Evolutionary conservation across 2,797 vertebrate species (phyloP).

Genomic region (Myotis daubentonii): DNA sequence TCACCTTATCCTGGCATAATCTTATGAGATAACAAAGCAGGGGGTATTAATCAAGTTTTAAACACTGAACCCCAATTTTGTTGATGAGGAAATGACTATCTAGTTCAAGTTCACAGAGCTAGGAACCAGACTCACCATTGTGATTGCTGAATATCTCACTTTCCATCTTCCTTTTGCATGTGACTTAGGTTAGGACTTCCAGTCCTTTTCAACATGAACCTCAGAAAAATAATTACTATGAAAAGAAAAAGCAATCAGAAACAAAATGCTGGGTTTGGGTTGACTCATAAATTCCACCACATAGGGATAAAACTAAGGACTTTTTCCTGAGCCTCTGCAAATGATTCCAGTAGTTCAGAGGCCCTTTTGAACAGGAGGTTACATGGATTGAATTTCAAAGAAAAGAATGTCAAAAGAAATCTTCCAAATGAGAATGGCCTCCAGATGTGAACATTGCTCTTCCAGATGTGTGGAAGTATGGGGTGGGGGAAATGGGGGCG

Average conservation of each 20-base stretch:
- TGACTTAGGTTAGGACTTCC: neutral
- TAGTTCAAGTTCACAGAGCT: neutral
- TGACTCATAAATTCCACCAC: slow-evolving; percentile 72
- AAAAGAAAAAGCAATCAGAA: slow-evolving; percentile 47
- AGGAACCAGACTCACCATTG: neutral
- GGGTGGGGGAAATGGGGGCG: slow-evolving; percentile 16
- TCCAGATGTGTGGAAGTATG: slow-evolving; percentile 74
- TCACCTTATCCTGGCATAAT: neutral
- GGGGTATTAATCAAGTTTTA: neutral
- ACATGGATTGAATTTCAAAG: slow-evolving; percentile 84
- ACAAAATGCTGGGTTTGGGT: slow-evolving; percentile 51
- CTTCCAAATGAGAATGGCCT: slow-evolving; percentile 84
- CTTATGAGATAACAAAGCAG: neutral
- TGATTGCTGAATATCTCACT: neutral
- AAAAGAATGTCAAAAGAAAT: slow-evolving; percentile 81
- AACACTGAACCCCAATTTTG: neutral
- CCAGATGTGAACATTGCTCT: slow-evolving; percentile 84
- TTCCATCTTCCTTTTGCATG: neutral
- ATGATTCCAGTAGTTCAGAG: slow-evolving; percentile 67
- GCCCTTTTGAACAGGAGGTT: slow-evolving; percentile 76
- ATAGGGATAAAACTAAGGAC: slow-evolving; percentile 30
- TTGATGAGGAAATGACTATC: neutral
- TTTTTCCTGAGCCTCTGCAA: slow-evolving; percentile 56
- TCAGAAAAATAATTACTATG: slow-evolving; percentile 39
- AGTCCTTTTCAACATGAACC: slow-evolving; percentile 9